Percentiles rank a stretch among this genome's conserved stretches.
These are phyloP conservation scores for Apostichopus leukothele DNA, from an alignment of 53 echinoderm and acorn worm genomes.

Conservation along the genomic window DNA sequence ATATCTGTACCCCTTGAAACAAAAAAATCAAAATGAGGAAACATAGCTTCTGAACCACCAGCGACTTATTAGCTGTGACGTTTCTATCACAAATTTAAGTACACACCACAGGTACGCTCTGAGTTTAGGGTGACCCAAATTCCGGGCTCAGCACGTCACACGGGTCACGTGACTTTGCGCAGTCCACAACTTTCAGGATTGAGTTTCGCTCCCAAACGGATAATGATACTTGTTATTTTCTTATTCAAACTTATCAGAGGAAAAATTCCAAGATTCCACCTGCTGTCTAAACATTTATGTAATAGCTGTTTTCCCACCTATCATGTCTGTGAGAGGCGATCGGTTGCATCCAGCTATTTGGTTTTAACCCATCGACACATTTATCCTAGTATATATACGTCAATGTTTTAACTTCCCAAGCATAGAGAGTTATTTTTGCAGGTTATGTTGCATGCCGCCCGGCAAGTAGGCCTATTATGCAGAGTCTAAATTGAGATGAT, in stretches of 20 bases:
- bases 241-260: background rate
- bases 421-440: no score
- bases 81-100: background rate
- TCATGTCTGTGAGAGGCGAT: no score
- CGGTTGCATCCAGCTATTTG: no score
- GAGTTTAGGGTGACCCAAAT: background rate
- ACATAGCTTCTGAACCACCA: background rate
- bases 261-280: background rate
- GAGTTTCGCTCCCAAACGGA: background rate
- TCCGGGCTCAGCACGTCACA: background rate
- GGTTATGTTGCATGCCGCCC: no score
- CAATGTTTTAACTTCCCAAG: no score
- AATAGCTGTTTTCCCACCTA: background rate
- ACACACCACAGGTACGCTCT: background rate
- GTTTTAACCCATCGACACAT: no score
- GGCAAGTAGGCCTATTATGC: no score
- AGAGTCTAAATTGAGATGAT: no score
- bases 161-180: background rate
- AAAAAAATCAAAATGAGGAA: background rate
- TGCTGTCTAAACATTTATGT: background rate
- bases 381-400: no score
- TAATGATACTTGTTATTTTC: background rate
- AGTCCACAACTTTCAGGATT: background rate
- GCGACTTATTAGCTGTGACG: background rate
- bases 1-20: no score